Conservation (phyloP, 2,888 invertebrate genomes). For the Abrostola triplasia region DNA sequence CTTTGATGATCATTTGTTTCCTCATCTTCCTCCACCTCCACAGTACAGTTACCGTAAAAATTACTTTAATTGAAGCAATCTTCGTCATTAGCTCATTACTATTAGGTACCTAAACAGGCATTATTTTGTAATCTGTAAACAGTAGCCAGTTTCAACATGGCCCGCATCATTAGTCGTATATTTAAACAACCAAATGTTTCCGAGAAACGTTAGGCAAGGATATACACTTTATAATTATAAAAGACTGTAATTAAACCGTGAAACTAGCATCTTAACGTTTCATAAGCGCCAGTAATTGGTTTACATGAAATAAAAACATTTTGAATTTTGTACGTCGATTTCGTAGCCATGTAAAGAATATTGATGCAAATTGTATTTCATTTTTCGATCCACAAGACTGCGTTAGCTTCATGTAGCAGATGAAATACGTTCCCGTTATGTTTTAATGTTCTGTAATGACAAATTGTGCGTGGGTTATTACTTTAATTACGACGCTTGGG, state of each 20-base stretch:
- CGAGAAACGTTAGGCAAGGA: slow-evolving; percentile 2
- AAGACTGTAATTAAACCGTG: background rate
- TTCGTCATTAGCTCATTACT: slow-evolving; percentile 26
- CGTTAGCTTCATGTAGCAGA: no score
- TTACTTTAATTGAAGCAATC: slow-evolving; percentile 45
- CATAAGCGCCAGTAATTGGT: no score
- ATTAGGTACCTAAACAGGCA: background rate
- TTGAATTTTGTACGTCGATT: background rate
- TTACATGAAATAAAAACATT: no score
- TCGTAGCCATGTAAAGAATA: background rate
- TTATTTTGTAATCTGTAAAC: background rate
- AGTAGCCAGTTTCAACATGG: background rate
- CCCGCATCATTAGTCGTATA: slow-evolving; percentile 1
- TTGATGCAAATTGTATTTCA: background rate
- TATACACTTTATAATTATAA: no score
- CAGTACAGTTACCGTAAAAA: slow-evolving; percentile 30
- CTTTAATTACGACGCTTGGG: background rate
- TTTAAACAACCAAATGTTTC: slow-evolving; percentile 9
- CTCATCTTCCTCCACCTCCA: slow-evolving; percentile 14
- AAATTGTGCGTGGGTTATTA: background rate
- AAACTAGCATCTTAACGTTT: no score
- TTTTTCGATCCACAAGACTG: no score
- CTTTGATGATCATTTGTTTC: slow-evolving; percentile 14
- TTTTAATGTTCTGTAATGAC: background rate
- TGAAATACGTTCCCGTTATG: background rate